These are phyloP conservation scores for Zaprionus inermis DNA, from an alignment of 1,140 invertebrate species.

Conservation along the genomic window DNA sequence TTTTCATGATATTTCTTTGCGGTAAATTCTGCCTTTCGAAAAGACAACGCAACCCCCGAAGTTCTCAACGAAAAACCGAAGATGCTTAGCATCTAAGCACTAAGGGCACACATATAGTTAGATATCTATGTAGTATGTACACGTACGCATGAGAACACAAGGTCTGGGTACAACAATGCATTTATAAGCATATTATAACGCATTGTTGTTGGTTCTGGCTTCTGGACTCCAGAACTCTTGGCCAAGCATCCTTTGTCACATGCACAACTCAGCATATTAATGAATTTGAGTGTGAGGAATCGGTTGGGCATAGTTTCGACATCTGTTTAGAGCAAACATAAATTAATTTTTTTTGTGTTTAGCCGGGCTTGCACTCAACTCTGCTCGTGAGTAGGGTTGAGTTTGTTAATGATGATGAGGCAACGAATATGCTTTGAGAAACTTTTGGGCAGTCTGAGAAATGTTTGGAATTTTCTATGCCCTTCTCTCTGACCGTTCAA, in stretches of 20 bases:
- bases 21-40: too few relatives aligned
- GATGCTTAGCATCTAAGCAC: conserved; percentile 41
- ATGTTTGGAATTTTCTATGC: background rate
- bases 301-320: conserved; percentile 61
- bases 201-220: conserved; percentile 60
- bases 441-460: conserved; percentile 5
- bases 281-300: conserved; percentile 49
- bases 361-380: conserved; percentile 37
- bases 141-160: background rate
- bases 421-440: conserved; percentile 47
- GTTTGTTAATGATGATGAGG: conserved; percentile 77
- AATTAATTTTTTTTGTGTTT: conserved; percentile 83
- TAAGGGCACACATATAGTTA: background rate
- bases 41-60: conserved; percentile 71
- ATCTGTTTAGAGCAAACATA: conserved; percentile 56
- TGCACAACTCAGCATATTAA: conserved; percentile 80
- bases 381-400: conserved; percentile 14
- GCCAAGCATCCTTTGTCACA: conserved; percentile 71
- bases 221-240: conserved; percentile 2
- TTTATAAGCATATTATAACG: conserved; percentile 82
- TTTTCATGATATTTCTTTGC: conserved; percentile 43
- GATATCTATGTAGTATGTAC: background rate
- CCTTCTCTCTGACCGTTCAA: background rate
- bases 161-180: conserved; percentile 45
- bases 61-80: conserved; percentile 44